Percentiles rank a stretch among this genome's conserved stretches.
These are phyloP conservation scores for Diacarnus erythraeanus DNA, from an alignment of 37 sponge, comb jelly and placozoan genomes.

Conservation along the genomic window DNA sequence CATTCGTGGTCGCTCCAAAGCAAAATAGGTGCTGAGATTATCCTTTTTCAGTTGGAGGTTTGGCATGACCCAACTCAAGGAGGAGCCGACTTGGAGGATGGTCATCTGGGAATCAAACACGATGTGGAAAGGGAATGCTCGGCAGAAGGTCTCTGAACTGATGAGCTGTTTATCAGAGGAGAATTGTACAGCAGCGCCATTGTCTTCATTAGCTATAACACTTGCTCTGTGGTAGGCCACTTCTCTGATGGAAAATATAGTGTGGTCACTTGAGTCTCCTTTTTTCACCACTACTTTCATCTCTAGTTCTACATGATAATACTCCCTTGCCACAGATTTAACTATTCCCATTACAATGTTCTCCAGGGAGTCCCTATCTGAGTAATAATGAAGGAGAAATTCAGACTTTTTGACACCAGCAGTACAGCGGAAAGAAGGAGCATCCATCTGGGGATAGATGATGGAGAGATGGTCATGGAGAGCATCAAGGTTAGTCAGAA, in stretches of 20 bases:
- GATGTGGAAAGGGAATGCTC: constrained; percentile 85
- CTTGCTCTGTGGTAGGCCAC: constrained; percentile 18
- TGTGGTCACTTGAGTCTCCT: constrained; percentile 38
- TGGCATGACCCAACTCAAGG: constrained; percentile 51
- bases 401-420: constrained; percentile 45
- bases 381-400: constrained; percentile 83
- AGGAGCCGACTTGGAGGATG: constrained; percentile 66
- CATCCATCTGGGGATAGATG: constrained; percentile 86
- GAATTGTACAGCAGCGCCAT: background rate
- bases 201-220: background rate
- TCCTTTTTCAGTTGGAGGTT: constrained; percentile 8
- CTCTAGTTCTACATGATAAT: constrained; percentile 64
- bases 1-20: constrained; percentile 67
- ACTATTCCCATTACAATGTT: constrained; percentile 83
- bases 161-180: constrained; percentile 29
- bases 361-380: constrained; percentile 65
- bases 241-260: constrained; percentile 55
- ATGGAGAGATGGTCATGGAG: constrained; percentile 92
- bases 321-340: constrained; percentile 77
- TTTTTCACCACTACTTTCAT: constrained; percentile 45
- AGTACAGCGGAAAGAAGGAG: constrained; percentile 88
- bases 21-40: constrained; percentile 43
- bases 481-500: constrained; percentile 86
- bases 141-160: constrained; percentile 65
- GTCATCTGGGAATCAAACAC: constrained; percentile 63